These are phyloP conservation scores for Uromys caudimaculatus DNA, from an alignment of 2,797 vertebrate genomes.

Conservation along the genomic window DNA sequence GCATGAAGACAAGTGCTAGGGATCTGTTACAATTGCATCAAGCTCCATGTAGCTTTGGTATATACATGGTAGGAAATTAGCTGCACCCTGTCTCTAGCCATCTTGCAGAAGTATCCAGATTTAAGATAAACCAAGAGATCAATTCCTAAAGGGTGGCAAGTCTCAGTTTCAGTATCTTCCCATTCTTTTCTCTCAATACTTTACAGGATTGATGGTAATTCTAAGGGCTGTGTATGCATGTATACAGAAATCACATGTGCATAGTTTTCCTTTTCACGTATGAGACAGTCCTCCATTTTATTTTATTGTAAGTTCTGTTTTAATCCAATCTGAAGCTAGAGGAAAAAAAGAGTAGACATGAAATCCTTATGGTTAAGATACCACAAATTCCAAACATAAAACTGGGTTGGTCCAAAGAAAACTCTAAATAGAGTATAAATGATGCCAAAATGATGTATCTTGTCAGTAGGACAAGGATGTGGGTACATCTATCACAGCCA, in stretches of 20 bases:
- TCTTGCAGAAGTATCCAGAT: not conserved
- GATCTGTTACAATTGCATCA: not conserved
- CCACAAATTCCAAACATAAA: not conserved
- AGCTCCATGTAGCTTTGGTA: not conserved
- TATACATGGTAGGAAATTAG: not conserved
- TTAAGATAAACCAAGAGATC: slow-evolving; percentile 25
- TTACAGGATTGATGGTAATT: not conserved
- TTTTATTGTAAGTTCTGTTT: slow-evolving; percentile 19
- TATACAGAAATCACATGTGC: fast-evolving
- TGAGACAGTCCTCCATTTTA: not conserved
- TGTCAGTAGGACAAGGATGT: not conserved
- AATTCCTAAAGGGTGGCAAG: not conserved
- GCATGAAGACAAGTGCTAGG: not conserved
- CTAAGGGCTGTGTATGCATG: not conserved
- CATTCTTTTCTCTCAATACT: not conserved
- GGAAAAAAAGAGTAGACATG: not conserved
- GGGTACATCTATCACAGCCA: not conserved
- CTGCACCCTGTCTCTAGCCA: not conserved
- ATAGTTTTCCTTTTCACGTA: not conserved
- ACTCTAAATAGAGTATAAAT: not conserved
- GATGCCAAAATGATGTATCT: not conserved
- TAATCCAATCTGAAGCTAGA: not conserved
- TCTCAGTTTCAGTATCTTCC: not conserved
- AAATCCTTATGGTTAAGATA: not conserved
- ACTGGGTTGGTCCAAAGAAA: not conserved